Percentiles rank a stretch among this genome's conserved stretches.
Evolutionary conservation across 2,113 vertebrate species (phyloP).

Genomic region (Syngnathus typhle): DNA sequence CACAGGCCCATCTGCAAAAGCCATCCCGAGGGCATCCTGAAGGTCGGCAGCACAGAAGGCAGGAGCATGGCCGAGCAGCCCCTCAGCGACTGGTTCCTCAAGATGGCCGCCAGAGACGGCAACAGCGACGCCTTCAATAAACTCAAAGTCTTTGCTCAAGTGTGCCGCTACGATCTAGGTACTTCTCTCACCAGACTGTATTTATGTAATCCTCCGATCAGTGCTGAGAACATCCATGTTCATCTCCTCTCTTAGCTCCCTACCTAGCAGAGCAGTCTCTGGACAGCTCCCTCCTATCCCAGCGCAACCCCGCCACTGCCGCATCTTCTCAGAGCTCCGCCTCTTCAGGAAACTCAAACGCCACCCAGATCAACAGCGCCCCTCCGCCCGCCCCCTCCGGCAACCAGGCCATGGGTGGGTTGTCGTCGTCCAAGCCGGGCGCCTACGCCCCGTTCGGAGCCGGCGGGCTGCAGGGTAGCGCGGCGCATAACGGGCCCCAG

Average conservation of each 20-base stretch:
- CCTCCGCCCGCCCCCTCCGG: constrained; percentile 75
- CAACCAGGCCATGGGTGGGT: constrained; percentile 69
- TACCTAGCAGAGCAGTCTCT: constrained; percentile 89
- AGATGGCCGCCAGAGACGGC: constrained; percentile 78
- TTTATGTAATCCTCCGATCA: not conserved
- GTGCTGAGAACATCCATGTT: not conserved
- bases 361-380: constrained; percentile 76
- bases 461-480: constrained; percentile 66
- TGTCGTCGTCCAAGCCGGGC: constrained; percentile 78
- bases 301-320: constrained; percentile 77
- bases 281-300: constrained; percentile 86
- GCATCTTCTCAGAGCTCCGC: constrained; percentile 63
- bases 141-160: constrained; percentile 93
- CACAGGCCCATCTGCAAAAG: constrained; percentile 91
- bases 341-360: constrained; percentile 74
- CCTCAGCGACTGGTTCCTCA: constrained; percentile 92
- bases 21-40: constrained; percentile 86
- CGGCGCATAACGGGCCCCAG: constrained; percentile 71
- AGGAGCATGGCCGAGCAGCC: constrained; percentile 84
- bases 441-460: constrained; percentile 80
- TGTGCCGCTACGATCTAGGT: constrained; percentile 93
- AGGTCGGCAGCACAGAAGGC: constrained; percentile 80
- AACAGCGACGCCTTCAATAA: constrained; percentile 86
- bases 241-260: constrained; percentile 72
- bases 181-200: constrained; percentile 23